Percentiles rank a stretch among this genome's conserved stretches.
These are phyloP conservation scores for Rhynchomys soricoides DNA, from an alignment of 2,113 vertebrate species.

Conservation along the genomic window DNA sequence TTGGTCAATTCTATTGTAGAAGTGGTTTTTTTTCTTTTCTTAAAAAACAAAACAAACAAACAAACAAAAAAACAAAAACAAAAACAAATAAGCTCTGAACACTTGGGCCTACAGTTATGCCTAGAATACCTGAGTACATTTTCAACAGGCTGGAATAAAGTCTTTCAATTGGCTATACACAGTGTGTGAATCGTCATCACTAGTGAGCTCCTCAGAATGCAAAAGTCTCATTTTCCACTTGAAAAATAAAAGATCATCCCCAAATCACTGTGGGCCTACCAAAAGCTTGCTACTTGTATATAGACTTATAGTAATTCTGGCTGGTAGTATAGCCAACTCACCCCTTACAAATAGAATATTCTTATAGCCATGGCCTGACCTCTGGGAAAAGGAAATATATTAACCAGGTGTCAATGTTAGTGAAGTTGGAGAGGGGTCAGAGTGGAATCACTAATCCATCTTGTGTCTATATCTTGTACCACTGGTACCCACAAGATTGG, in stretches of 20 bases:
- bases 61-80: too few relatives aligned
- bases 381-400: not conserved
- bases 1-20: not conserved
- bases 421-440: not conserved
- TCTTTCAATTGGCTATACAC: not conserved
- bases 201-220: fast-evolving
- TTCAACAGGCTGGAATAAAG: not conserved
- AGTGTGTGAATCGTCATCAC: too few relatives aligned
- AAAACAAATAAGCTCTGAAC: not conserved
- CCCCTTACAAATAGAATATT: not conserved
- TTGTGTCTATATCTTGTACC: not conserved
- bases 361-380: not conserved
- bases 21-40: not conserved
- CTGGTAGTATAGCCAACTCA: not conserved
- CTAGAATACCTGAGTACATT: not conserved
- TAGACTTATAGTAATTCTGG: not conserved
- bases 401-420: not conserved
- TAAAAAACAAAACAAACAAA: too few relatives aligned
- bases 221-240: too few relatives aligned
- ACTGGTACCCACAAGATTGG: not conserved
- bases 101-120: fast-evolving
- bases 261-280: too few relatives aligned
- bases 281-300: not conserved
- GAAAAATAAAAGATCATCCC: not conserved
- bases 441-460: not conserved